A percentile compares a stretch with the other conserved stretches of the same genome.
Conservation (phyloP, 1,140 invertebrate species). For the Aphelenchoides besseyi region DNA sequence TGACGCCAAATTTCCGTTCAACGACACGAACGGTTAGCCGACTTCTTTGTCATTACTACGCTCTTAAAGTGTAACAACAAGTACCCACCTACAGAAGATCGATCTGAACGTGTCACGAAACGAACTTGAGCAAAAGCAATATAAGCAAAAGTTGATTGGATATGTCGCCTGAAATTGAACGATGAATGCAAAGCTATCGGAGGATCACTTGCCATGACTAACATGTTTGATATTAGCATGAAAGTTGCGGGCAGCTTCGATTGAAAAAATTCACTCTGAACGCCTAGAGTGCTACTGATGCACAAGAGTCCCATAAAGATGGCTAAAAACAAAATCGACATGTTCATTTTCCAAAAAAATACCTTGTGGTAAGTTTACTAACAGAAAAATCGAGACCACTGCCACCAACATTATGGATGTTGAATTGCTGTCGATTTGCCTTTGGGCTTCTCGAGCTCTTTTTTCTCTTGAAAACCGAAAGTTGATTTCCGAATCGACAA, state of each 20-base stretch:
- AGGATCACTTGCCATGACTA: slow-evolving; percentile 73
- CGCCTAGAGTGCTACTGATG: slow-evolving; percentile 66
- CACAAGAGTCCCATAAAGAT: slow-evolving; percentile 81
- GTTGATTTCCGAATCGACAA: not conserved
- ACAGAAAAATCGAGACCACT: slow-evolving; percentile 82
- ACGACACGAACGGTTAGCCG: too few relatives aligned
- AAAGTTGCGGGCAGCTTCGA: slow-evolving; percentile 77
- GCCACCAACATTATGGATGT: slow-evolving; percentile 92
- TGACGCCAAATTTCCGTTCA: not conserved
- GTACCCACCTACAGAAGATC: slow-evolving; percentile 69
- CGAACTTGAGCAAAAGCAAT: slow-evolving; percentile 83
- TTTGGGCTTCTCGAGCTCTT: slow-evolving; percentile 76
- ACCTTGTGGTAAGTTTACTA: slow-evolving; percentile 84
- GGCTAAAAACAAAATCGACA: too few relatives aligned
- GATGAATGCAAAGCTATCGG: not conserved
- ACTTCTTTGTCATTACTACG: too few relatives aligned
- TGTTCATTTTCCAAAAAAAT: too few relatives aligned
- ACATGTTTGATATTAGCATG: slow-evolving; percentile 83
- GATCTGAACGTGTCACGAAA: slow-evolving; percentile 89
- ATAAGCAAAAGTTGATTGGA: slow-evolving; percentile 90
- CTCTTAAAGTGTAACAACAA: too few relatives aligned
- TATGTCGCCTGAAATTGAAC: slow-evolving; percentile 69
- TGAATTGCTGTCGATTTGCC: slow-evolving; percentile 75
- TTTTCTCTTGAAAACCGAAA: slow-evolving; percentile 63
- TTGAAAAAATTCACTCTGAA: slow-evolving; percentile 68